These are phyloP conservation scores for Myripristis murdjan DNA, from an alignment of 2,797 vertebrate species.

Conservation along the genomic window DNA sequence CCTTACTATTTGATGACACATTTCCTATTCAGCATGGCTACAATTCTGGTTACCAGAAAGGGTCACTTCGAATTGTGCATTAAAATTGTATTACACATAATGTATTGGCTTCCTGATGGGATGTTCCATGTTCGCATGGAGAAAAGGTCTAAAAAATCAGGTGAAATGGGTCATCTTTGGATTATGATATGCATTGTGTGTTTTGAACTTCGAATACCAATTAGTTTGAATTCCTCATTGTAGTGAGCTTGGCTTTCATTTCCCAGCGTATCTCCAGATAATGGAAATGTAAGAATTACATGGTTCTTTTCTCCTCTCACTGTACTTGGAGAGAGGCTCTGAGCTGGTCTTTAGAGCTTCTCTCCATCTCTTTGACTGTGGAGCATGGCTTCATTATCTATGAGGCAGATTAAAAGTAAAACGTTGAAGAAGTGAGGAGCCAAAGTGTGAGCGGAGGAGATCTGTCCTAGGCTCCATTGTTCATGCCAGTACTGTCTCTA, in stretches of 20 bases:
- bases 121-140: conserved; percentile 2
- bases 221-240: conserved; percentile 49
- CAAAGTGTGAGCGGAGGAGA: conserved; percentile 43
- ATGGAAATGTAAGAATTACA: conserved; percentile 67
- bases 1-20: too few relatives aligned
- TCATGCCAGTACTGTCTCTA: conserved; percentile 37
- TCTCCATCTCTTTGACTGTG: conserved; percentile 54
- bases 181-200: conserved; percentile 54
- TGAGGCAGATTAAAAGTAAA: conserved; percentile 75
- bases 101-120: not conserved
- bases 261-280: conserved; percentile 55
- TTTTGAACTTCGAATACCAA: conserved; percentile 62
- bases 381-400: conserved; percentile 69
- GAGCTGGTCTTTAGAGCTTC: conserved; percentile 54
- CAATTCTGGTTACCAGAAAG: too few relatives aligned
- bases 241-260: conserved; percentile 51
- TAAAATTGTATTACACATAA: too few relatives aligned
- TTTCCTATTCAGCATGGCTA: too few relatives aligned
- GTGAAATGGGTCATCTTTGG: conserved; percentile 48
- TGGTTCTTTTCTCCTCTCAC: conserved; percentile 40
- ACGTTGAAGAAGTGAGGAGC: conserved; percentile 57
- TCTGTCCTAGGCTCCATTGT: conserved; percentile 56
- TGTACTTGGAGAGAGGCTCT: conserved; percentile 31
- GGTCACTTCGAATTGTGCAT: too few relatives aligned
- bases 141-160: conserved; percentile 29